Conservation (phyloP, 2,888 invertebrate species). For the Axea sp. region DNA sequence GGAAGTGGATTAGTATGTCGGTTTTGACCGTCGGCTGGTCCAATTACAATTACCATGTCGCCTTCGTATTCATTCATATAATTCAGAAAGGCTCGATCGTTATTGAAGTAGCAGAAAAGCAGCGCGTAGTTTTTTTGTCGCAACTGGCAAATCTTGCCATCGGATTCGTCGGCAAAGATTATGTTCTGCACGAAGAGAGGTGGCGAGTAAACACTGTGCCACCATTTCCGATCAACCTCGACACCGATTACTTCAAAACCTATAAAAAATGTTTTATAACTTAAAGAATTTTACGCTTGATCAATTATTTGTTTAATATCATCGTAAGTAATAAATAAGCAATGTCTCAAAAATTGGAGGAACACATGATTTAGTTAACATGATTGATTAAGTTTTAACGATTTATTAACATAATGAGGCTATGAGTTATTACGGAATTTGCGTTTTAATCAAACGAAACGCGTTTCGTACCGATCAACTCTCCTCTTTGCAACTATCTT, state of each 20-base stretch:
- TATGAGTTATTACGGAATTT: too few relatives aligned
- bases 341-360: too few relatives aligned
- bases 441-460: too few relatives aligned
- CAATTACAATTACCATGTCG: slow-evolving; percentile 86
- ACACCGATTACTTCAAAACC: slow-evolving; percentile 84
- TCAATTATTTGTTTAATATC: too few relatives aligned
- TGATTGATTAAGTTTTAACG: too few relatives aligned
- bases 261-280: too few relatives aligned
- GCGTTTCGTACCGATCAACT: too few relatives aligned
- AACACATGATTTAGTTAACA: too few relatives aligned
- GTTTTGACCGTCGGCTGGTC: slow-evolving; percentile 83
- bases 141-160: slow-evolving; percentile 27
- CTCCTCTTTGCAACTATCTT: too few relatives aligned
- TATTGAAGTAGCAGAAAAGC: slow-evolving; percentile 91
- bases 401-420: too few relatives aligned
- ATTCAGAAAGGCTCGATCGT: slow-evolving; percentile 84
- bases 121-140: slow-evolving; percentile 79
- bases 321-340: too few relatives aligned
- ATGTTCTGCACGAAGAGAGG: slow-evolving; percentile 82
- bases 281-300: too few relatives aligned
- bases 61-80: slow-evolving; percentile 85
- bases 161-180: slow-evolving; percentile 74
- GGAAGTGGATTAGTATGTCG: slow-evolving; percentile 87
- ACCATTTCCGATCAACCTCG: slow-evolving; percentile 90
- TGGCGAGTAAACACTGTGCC: slow-evolving; percentile 88